Percentiles rank a stretch among this genome's conserved stretches.
Conservation (phyloP, 2,888 invertebrate genomes). For the Limnephilus lunatus region DNA sequence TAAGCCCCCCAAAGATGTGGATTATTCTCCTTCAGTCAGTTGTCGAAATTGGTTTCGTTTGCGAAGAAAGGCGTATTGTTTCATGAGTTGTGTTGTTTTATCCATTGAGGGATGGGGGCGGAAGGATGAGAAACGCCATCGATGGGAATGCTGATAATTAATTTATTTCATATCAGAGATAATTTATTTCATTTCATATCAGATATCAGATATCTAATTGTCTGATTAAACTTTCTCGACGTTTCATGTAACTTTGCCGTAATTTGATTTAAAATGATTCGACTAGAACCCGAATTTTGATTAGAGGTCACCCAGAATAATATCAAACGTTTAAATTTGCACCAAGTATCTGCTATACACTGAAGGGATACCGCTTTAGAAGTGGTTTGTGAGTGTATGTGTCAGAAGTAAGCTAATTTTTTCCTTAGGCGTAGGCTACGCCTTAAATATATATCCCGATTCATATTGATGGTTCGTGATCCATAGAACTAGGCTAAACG, state of each 20-base stretch:
- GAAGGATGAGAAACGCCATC: conserved; percentile 38
- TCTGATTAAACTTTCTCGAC: conserved; percentile 45
- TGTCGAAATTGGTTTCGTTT: conserved; percentile 64
- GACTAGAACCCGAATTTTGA: conserved; percentile 17
- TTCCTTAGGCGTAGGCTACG: too few relatives aligned
- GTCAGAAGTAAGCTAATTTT: too few relatives aligned
- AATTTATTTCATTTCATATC: conserved; percentile 53
- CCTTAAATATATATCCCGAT: too few relatives aligned
- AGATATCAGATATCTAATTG: conserved; percentile 23
- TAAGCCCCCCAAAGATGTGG: conserved; percentile 43
- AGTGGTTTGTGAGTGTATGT: too few relatives aligned
- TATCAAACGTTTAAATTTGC: not conserved
- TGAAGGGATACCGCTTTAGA: too few relatives aligned
- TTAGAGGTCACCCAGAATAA: not conserved
- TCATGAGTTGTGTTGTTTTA: conserved; percentile 58
- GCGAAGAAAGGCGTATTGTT: conserved; percentile 62
- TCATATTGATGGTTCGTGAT: too few relatives aligned
- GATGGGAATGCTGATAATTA: conserved; percentile 48
- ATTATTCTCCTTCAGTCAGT: conserved; percentile 51
- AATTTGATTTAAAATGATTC: conserved; percentile 38
- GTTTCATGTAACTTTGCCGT: conserved; percentile 28
- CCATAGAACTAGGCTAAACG: too few relatives aligned
- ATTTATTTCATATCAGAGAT: conserved; percentile 53
- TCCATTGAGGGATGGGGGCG: not conserved
- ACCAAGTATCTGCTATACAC: not conserved